phyloP scores from a whole-genome alignment of 2,888 invertebrate species.

The Caenorhabditis becei region DNA sequence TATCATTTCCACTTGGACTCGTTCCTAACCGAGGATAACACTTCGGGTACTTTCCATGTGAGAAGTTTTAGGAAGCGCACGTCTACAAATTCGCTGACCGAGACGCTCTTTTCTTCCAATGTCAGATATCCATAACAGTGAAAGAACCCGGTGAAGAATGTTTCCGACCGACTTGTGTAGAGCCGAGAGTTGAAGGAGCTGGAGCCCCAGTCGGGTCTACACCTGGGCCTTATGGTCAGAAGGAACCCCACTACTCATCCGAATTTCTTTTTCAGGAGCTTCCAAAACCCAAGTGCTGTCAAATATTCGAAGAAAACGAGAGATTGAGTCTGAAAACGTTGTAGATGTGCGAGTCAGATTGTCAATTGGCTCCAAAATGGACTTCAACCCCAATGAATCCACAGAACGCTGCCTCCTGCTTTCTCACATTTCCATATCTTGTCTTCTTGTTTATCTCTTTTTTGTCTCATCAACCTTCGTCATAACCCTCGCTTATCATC shows the following conservation, averaged over 20 bases:
- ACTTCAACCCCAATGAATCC: neutral
- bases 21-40: no score
- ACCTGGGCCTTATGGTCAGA: slow-evolving; percentile 33
- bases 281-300: slow-evolving; percentile 6
- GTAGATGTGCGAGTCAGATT: slow-evolving; percentile 33
- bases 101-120: slow-evolving; percentile 74
- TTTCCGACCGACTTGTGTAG: slow-evolving; percentile 58
- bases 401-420: slow-evolving; percentile 24
- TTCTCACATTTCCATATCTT: slow-evolving; percentile 23
- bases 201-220: slow-evolving; percentile 26
- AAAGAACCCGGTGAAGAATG: slow-evolving; percentile 71
- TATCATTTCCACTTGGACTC: no score
- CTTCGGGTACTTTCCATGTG: neutral
- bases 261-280: slow-evolving; percentile 1
- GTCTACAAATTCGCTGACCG: slow-evolving; percentile 77
- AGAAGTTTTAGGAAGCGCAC: slow-evolving; percentile 65
- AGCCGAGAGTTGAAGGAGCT: slow-evolving; percentile 22
- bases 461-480: slow-evolving; percentile 16
- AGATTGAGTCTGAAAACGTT: neutral
- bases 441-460: slow-evolving; percentile 24
- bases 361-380: slow-evolving; percentile 6
- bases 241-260: no score
- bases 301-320: slow-evolving; percentile 7
- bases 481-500: slow-evolving; percentile 1
- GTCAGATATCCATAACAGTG: slow-evolving; percentile 74